Conservation (phyloP, 2,888 invertebrate genomes). For the Steromphala cineraria region DNA sequence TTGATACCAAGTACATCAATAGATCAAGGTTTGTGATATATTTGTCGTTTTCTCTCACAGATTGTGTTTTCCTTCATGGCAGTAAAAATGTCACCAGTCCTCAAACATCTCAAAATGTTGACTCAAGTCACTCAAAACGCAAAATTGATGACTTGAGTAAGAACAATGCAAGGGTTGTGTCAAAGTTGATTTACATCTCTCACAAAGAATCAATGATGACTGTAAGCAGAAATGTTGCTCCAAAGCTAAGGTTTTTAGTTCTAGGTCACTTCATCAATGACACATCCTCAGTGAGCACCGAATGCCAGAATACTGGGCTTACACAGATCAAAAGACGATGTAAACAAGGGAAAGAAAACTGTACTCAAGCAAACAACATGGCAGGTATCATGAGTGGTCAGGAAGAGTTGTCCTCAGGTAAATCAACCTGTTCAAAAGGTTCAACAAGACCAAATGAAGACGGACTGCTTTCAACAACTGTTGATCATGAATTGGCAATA, state of each 20-base stretch:
- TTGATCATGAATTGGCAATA: no score
- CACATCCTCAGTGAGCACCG: no score
- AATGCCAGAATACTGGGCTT: no score
- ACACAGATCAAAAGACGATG: no score
- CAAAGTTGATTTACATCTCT: not conserved
- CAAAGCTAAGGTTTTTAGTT: not conserved
- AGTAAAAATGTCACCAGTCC: not conserved
- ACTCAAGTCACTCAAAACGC: not conserved
- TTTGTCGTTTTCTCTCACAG: not conserved
- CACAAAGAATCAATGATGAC: not conserved
- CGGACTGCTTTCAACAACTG: no score
- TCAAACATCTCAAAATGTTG: not conserved
- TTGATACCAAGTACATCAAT: not conserved
- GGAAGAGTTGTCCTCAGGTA: no score
- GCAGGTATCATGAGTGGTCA: no score
- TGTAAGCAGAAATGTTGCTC: not conserved
- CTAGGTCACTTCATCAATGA: not conserved
- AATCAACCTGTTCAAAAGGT: no score
- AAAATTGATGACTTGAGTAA: not conserved
- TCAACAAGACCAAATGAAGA: no score
- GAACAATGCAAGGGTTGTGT: not conserved
- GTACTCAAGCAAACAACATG: no score
- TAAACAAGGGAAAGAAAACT: no score
- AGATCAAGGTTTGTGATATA: not conserved
- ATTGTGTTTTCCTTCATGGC: not conserved